Evolutionary conservation across 2,888 invertebrate species (phyloP).

Genomic region (Cryptus armator): DNA sequence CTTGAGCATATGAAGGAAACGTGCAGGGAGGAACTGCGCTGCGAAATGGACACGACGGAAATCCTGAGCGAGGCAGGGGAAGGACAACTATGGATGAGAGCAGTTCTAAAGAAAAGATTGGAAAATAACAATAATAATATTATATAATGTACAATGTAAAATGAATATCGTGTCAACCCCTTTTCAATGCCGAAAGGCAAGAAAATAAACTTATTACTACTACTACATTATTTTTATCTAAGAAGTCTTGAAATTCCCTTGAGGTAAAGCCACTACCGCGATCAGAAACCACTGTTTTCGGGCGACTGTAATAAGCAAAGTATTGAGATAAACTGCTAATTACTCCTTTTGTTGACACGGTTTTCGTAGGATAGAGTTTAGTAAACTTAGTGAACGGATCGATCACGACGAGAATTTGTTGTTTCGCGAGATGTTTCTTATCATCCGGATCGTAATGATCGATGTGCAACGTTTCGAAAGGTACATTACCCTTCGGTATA

Average conservation of each 20-base stretch:
- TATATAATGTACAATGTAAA: background rate
- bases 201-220: background rate
- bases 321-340: conserved; percentile 54
- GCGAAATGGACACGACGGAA: background rate
- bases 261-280: conserved; percentile 71
- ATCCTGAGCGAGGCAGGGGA: background rate
- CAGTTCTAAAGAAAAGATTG: background rate
- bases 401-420: conserved; percentile 58
- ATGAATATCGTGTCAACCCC: background rate
- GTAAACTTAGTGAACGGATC: conserved; percentile 61
- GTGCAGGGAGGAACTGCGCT: background rate
- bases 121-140: background rate
- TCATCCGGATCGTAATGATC: conserved; percentile 71
- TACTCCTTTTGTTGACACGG: conserved; percentile 57
- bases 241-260: conserved; percentile 68
- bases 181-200: conserved; percentile 1
- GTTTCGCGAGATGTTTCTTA: conserved; percentile 72
- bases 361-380: conserved; percentile 55
- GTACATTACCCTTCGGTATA: conserved; percentile 65
- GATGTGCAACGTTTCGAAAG: conserved; percentile 65
- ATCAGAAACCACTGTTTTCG: conserved; percentile 64
- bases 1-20: background rate
- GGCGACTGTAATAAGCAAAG: conserved; percentile 61
- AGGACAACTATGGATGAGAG: background rate
- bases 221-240: conserved; percentile 53